Base-by-base conservation (phyloP, 2,113 vertebrate species). In the Spilogale gracilis region DNA sequence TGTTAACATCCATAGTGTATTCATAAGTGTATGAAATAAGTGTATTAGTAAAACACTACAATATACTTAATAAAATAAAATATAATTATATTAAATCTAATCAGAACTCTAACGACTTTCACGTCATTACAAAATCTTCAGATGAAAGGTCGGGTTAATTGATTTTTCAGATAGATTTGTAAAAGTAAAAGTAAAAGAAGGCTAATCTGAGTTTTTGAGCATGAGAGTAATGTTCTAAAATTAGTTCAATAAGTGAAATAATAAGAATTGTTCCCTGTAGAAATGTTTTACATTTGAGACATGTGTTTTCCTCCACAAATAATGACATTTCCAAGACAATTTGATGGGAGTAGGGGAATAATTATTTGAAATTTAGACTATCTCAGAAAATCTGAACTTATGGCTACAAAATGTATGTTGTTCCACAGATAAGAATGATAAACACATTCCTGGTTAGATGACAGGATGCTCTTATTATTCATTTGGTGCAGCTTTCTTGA, bases 91-190 rank as follows among this genome's bases (percentile, higher is more conserved):
- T 20, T 67, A 84, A 94, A 63, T 86, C 48, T 60, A 54, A 50
- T 92, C 74, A 95, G 58, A 54, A 60, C 18, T 76, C 67, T 50
- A 84, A 17, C 95, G 87, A 71, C 79, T 94, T 96, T 95, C 78
- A 93, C 27, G 21, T 78, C 69, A 84, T 95, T 97, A 84, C 3
- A 96, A 45, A 96, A 83, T 89, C 43, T 50, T 48, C 91, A 67
- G 54, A 60, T 93, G 61, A 96, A 65, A 81, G 32, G 7, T 93
- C 81, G 52, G 10, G 5, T 61, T 90, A 78, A 80, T 85, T 96
- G 63, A 91, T 81, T 95, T 97, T 97, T 93, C 61, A 91, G 89
- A 78, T 16, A 94, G 50, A 94, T 84, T 92, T 96, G 94, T 56
- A 54, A 73, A 96, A 32, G 78, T 88, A 61, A 80, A 50, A 94